Evolutionary conservation across 2,797 vertebrate species (phyloP).

Genomic region (Muscicapa striata): DNA sequence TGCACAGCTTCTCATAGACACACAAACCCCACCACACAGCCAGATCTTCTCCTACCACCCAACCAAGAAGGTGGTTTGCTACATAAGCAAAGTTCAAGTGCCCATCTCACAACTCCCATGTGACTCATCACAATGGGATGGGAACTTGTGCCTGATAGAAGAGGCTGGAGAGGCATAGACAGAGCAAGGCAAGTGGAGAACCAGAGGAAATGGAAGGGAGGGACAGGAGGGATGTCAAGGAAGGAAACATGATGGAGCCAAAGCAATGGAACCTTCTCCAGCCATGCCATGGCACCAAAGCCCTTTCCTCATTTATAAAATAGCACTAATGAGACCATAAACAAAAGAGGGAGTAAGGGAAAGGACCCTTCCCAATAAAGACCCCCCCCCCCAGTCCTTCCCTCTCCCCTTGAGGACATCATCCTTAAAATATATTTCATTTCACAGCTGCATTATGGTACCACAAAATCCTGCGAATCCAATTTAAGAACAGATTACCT

Average conservation of each 20-base stretch:
- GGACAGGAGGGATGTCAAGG: background rate
- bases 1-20: background rate
- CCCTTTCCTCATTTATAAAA: background rate
- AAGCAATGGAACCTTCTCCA: background rate
- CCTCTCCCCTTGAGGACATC: constrained; percentile 81
- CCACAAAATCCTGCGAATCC: constrained; percentile 86
- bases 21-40: background rate
- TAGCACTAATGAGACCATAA: background rate
- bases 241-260: background rate
- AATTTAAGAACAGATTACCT: constrained; percentile 90
- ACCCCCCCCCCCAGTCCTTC: background rate
- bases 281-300: background rate
- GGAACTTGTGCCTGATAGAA: background rate
- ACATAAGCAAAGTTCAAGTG: background rate
- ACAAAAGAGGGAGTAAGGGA: background rate
- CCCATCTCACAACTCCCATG: fast-evolving
- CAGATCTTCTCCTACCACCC: background rate
- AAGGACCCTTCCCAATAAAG: constrained; percentile 1
- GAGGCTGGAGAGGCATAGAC: background rate
- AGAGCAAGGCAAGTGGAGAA: background rate
- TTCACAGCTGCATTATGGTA: constrained; percentile 86
- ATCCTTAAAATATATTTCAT: constrained; percentile 85
- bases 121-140: background rate
- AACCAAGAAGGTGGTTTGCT: background rate
- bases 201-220: background rate